Conservation (phyloP, 2,113 vertebrate species). For the Nymphicus hollandicus region DNA sequence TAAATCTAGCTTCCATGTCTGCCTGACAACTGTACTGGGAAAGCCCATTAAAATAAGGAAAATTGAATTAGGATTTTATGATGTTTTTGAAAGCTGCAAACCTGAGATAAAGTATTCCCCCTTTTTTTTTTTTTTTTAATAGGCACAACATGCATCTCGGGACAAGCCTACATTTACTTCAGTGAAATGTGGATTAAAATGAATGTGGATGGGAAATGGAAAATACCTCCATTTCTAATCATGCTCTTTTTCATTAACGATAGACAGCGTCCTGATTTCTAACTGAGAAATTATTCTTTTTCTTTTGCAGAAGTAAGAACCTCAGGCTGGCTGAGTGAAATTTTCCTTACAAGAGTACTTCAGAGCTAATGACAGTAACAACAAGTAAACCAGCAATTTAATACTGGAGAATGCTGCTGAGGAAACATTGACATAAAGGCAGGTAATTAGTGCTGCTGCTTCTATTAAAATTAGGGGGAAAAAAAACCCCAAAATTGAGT, state of each 20-base stretch:
- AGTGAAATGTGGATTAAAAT: not conserved
- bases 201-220: not conserved
- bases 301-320: conserved; percentile 37
- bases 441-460: conserved; percentile 57
- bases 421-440: conserved; percentile 31
- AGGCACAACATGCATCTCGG: not conserved
- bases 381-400: conserved; percentile 8
- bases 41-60: conserved; percentile 45
- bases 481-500: not conserved
- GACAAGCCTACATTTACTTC: not conserved
- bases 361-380: conserved; percentile 32
- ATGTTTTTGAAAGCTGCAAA: conserved; percentile 50
- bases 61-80: conserved; percentile 41
- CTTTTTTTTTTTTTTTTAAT: not conserved
- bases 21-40: not conserved
- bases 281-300: conserved; percentile 59
- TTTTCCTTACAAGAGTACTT: conserved; percentile 36
- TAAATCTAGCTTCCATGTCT: not conserved
- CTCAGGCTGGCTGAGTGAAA: conserved; percentile 37
- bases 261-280: conserved; percentile 18
- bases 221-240: conserved; percentile 24
- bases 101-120: conserved; percentile 35
- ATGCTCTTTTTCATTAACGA: conserved; percentile 17
- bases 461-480: conserved; percentile 35
- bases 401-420: not conserved